These are phyloP conservation scores for Spea bombifrons DNA, from an alignment of 2,113 vertebrate species.

Conservation along the genomic window DNA sequence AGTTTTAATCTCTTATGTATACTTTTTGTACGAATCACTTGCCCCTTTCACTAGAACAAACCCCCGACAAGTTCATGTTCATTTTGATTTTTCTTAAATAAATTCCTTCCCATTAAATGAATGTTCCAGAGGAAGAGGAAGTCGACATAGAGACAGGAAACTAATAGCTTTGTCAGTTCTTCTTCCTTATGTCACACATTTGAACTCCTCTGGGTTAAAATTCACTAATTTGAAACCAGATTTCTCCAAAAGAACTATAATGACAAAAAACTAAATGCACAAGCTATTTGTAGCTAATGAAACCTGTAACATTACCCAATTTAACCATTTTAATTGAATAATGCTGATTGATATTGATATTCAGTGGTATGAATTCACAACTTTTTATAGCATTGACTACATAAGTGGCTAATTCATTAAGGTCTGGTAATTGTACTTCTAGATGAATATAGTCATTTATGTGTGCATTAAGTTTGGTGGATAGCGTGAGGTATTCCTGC, in stretches of 20 bases:
- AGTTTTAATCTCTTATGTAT: too few relatives aligned
- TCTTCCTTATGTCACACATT: background rate
- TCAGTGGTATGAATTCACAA: background rate
- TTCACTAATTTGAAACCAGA: slow-evolving; percentile 14
- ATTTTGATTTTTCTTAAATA: too few relatives aligned
- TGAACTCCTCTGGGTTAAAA: background rate
- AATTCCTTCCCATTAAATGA: too few relatives aligned
- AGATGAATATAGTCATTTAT: slow-evolving; percentile 32
- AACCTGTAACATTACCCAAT: too few relatives aligned
- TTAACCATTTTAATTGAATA: too few relatives aligned
- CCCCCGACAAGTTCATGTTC: too few relatives aligned
- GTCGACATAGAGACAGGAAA: background rate
- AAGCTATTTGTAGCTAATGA: too few relatives aligned
- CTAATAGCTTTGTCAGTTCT: background rate
- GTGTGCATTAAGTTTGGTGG: slow-evolving; percentile 28
- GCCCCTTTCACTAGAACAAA: too few relatives aligned
- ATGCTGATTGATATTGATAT: too few relatives aligned
- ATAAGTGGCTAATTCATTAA: slow-evolving; percentile 14
- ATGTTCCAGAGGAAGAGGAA: too few relatives aligned
- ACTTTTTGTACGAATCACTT: too few relatives aligned
- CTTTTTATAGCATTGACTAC: background rate
- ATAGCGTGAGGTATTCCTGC: slow-evolving; percentile 1
- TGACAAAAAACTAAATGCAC: too few relatives aligned
- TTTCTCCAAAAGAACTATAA: background rate
- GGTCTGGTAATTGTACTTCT: slow-evolving; percentile 28